Evolutionary conservation across 2,797 vertebrate species (phyloP).

Genomic region (Poecilia wingei): DNA sequence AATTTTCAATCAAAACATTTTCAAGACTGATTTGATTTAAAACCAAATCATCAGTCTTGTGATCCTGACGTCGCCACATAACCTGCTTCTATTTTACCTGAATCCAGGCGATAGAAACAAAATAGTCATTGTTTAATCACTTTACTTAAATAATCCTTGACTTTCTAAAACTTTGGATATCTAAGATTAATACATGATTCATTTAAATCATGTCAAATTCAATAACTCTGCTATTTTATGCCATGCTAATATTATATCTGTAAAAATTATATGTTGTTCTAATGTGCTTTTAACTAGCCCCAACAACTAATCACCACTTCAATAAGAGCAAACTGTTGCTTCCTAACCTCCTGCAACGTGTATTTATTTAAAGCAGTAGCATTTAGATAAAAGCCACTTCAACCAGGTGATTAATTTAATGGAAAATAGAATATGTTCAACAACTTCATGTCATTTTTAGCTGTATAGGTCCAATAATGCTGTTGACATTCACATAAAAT

Average conservation of each 20-base stretch:
- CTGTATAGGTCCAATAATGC: neutral
- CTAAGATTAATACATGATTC: neutral
- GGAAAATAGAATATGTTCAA: neutral
- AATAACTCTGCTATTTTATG: neutral
- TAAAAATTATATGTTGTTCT: neutral
- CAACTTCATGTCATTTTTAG: neutral
- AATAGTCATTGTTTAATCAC: neutral
- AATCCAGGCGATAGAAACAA: neutral
- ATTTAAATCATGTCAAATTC: neutral
- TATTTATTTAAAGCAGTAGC: neutral
- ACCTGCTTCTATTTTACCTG: neutral
- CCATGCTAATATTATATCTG: neutral
- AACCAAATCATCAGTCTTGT: neutral
- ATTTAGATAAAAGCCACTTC: neutral
- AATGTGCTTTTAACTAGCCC: neutral
- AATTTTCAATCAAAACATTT: neutral
- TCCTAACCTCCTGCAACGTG: neutral
- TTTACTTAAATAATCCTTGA: neutral
- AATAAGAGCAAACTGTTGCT: neutral
- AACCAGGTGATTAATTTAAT: neutral
- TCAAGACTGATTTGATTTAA: too few relatives aligned
- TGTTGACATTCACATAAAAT: neutral
- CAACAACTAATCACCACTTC: neutral
- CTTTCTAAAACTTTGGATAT: neutral
- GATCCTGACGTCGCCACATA: neutral